Percentiles rank a stretch among this genome's conserved stretches.
phyloP scores from a whole-genome alignment of 53 echinoderm and acorn worm species.

The Patiria pectinifera region DNA sequence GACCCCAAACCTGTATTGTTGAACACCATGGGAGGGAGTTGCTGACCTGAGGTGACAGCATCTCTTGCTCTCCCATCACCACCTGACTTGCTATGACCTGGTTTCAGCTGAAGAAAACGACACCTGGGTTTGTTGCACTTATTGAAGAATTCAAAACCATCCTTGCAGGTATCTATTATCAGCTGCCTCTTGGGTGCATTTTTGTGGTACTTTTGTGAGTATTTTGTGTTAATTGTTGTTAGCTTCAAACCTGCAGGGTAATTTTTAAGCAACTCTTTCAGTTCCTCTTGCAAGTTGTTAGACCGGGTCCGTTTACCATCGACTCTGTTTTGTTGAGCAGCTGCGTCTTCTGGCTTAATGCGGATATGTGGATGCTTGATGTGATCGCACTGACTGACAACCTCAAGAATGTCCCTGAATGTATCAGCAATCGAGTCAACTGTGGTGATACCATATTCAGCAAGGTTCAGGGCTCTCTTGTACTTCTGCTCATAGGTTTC shows the following conservation, averaged over 20 bases:
- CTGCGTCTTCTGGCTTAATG: not conserved
- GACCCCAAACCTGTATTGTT: not conserved
- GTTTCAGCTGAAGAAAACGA: slow-evolving; percentile 30
- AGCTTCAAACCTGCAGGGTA: slow-evolving; percentile 17
- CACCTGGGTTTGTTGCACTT: not conserved
- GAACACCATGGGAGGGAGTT: not conserved
- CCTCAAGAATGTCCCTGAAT: slow-evolving; percentile 45
- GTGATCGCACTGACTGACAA: slow-evolving; percentile 14
- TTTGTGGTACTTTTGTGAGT: slow-evolving; percentile 22
- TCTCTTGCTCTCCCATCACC: not conserved
- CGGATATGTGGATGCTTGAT: slow-evolving; percentile 9
- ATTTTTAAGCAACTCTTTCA: slow-evolving; percentile 1
- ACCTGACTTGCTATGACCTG: not conserved
- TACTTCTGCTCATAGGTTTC: slow-evolving; percentile 7
- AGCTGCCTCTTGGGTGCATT: not conserved
- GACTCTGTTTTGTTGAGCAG: not conserved
- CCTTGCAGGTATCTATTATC: not conserved
- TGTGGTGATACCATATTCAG: not conserved
- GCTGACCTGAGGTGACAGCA: not conserved
- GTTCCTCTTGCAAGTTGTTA: not conserved
- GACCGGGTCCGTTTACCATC: not conserved
- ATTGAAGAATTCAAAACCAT: slow-evolving; percentile 44
- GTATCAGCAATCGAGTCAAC: not conserved
- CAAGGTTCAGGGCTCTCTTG: not conserved
- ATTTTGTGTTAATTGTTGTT: not conserved